Conservation (phyloP, 2,888 invertebrate genomes). For the Lasioglossum vierecki region DNA sequence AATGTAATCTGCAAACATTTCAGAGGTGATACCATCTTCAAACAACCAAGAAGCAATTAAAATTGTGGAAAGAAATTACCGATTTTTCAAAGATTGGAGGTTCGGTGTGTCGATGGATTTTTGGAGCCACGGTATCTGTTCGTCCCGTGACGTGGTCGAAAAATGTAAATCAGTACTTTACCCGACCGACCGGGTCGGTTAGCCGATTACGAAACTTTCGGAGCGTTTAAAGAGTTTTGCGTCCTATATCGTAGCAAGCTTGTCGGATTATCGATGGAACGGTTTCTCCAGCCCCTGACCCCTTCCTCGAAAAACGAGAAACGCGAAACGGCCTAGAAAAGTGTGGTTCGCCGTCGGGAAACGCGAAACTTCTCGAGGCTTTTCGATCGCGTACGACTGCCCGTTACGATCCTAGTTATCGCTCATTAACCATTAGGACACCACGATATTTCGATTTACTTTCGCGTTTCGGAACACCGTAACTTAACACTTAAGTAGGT, state of each 20-base stretch:
- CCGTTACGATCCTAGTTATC: conserved; percentile 51
- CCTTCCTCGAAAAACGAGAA: neutral
- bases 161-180: conserved; percentile 43
- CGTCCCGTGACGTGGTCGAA: conserved; percentile 43
- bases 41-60: neutral
- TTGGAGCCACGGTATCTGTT: conserved; percentile 46
- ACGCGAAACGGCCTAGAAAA: conserved; percentile 68
- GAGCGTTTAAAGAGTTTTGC: conserved; percentile 47
- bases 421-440: conserved; percentile 56
- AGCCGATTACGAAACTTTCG: conserved; percentile 53
- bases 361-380: conserved; percentile 47
- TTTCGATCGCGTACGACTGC: conserved; percentile 50
- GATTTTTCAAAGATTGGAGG: neutral
- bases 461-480: conserved; percentile 65
- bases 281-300: conserved; percentile 40
- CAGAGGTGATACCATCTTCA: neutral
- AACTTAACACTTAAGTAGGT: conserved; percentile 73
- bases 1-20: too few species aligned
- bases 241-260: conserved; percentile 66
- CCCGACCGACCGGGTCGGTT: conserved; percentile 41
- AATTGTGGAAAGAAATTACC: neutral
- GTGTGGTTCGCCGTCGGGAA: neutral
- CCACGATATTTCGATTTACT: conserved; percentile 42
- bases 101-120: neutral
- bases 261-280: conserved; percentile 58